Percentiles rank a stretch among this genome's conserved stretches.
phyloP scores from a whole-genome alignment of 2,888 invertebrate genomes.

The Volucella inanis region DNA sequence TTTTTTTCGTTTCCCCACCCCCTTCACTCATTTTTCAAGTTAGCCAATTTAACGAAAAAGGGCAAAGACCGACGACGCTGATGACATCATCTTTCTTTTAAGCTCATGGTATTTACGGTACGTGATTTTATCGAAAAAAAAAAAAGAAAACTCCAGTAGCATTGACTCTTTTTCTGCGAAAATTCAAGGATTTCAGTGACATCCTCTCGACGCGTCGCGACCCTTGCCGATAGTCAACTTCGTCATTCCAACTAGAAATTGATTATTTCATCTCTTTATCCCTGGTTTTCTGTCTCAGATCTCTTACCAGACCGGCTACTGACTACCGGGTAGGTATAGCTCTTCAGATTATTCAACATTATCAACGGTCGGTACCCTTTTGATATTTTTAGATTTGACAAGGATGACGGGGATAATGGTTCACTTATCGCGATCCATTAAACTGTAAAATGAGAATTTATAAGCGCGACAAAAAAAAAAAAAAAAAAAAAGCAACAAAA shows the following conservation, averaged over 20 bases:
- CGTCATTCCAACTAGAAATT: constrained; percentile 20
- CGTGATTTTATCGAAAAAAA: constrained; percentile 44
- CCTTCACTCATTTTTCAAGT: neutral
- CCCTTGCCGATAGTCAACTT: neutral
- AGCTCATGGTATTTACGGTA: constrained; percentile 17
- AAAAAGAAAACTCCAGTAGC: constrained; percentile 1
- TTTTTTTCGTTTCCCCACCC: neutral
- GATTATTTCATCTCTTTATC: constrained; percentile 41
- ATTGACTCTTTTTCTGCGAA: constrained; percentile 14
- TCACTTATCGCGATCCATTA: constrained; percentile 69
- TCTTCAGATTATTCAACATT: constrained; percentile 22
- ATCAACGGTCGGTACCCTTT: constrained; percentile 20
- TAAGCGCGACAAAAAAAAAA: neutral
- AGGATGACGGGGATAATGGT: constrained; percentile 63
- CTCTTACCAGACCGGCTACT: neutral
- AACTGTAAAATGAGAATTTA: constrained; percentile 67
- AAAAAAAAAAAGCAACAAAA: neutral
- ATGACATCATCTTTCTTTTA: constrained; percentile 5
- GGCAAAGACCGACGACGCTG: constrained; percentile 12
- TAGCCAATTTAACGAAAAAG: neutral
- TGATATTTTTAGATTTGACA: constrained; percentile 45
- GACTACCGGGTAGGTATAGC: too few species aligned
- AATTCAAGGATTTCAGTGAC: constrained; percentile 13
- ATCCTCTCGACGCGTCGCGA: neutral
- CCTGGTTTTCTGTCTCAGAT: neutral